These are phyloP conservation scores for Spinibarbus caldwelli DNA, from an alignment of 2,797 vertebrate species.

Conservation along the genomic window DNA sequence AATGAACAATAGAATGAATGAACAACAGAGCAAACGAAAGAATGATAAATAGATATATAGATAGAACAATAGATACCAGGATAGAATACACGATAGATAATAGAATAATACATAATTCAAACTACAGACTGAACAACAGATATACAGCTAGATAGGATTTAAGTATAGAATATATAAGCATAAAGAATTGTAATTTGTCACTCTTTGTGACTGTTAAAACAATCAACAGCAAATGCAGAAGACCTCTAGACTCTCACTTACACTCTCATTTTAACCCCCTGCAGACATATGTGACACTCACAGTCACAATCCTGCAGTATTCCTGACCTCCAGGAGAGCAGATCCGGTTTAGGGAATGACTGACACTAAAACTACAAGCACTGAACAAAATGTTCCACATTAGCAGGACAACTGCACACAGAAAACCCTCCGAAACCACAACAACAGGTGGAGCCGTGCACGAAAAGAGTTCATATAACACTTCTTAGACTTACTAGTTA, in stretches of 20 bases:
- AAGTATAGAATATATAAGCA: not conserved
- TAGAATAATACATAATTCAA: not conserved
- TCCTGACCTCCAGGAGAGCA: constrained; percentile 75
- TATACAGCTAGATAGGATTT: too few species aligned
- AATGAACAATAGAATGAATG: not conserved
- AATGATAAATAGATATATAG: not conserved
- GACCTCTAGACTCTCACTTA: constrained; percentile 56
- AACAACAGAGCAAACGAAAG: not conserved
- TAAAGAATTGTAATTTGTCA: not conserved
- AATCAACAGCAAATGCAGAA: constrained; percentile 52
- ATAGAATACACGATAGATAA: too few species aligned
- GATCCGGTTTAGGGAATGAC: constrained; percentile 55
- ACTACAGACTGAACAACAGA: not conserved
- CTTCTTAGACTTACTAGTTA: not conserved
- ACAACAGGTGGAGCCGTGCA: not conserved
- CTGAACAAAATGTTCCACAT: constrained; percentile 8
- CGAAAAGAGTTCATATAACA: not conserved
- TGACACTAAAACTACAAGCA: not conserved
- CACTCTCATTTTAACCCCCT: constrained; percentile 35
- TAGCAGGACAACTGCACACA: constrained; percentile 26
- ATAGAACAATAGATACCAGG: not conserved
- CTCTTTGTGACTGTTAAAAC: not conserved
- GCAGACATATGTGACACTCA: constrained; percentile 26
- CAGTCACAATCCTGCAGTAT: constrained; percentile 56
- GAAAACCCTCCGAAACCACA: constrained; percentile 1